These are phyloP conservation scores for Acanthacorydalis orientalis DNA, from an alignment of 2,888 invertebrate genomes.

Conservation along the genomic window DNA sequence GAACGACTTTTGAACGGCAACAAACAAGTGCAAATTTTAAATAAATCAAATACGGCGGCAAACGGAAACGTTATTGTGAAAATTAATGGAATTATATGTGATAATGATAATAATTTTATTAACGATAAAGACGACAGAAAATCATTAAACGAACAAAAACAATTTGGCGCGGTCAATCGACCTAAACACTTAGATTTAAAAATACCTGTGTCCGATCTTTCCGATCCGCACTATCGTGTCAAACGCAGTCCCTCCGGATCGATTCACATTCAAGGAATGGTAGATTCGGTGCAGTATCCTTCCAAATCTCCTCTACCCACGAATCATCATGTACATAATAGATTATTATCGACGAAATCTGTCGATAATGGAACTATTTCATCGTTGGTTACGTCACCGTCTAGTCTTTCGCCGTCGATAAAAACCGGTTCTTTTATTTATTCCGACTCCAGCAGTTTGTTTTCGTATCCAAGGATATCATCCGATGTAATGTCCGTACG, in stretches of 20 bases:
- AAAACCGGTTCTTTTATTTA: slow-evolving; percentile 33
- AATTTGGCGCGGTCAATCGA: too few species aligned
- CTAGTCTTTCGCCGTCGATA: slow-evolving; percentile 11
- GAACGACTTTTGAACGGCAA: too few species aligned
- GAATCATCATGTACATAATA: not conserved
- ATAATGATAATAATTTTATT: too few species aligned
- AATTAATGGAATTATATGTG: too few species aligned
- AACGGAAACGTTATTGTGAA: too few species aligned
- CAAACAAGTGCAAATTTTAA: too few species aligned
- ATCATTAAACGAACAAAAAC: too few species aligned
- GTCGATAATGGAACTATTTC: not conserved
- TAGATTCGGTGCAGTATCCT: not conserved
- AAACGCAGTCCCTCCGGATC: slow-evolving; percentile 4
- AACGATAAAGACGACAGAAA: too few species aligned
- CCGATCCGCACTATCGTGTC: not conserved
- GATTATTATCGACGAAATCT: not conserved
- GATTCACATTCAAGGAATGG: slow-evolving; percentile 5
- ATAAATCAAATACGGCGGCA: too few species aligned
- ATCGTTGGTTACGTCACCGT: slow-evolving; percentile 20
- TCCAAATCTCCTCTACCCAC: not conserved
- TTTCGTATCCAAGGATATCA: slow-evolving; percentile 21
- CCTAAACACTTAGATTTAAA: too few species aligned
- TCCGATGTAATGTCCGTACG: slow-evolving; percentile 57
- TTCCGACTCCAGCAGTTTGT: slow-evolving; percentile 40
- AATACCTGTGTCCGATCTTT: too few species aligned